A percentile compares a stretch with the other conserved stretches of the same genome.
Evolutionary conservation across 2,113 vertebrate species (phyloP).

Genomic region (Terrapene triunguis): DNA sequence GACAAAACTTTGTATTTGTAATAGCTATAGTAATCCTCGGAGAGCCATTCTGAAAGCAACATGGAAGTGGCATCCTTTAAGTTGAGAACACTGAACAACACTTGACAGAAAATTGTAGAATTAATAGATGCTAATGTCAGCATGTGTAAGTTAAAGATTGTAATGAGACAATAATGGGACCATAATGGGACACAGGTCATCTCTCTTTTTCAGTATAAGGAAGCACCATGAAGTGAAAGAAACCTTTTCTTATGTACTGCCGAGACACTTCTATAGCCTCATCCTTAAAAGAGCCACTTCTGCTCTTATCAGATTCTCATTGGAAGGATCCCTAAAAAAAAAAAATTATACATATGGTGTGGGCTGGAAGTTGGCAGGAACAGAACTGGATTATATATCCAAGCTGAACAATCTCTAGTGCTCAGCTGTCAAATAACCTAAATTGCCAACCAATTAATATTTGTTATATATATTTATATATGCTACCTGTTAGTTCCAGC

Average conservation of each 20-base stretch:
- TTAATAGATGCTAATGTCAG: fast-evolving
- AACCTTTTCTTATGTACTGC: too few species aligned
- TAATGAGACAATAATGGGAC: not conserved
- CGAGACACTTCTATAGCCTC: fast-evolving
- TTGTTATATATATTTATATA: not conserved
- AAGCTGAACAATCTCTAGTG: not conserved
- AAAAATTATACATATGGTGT: fast-evolving
- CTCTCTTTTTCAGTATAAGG: fast-evolving
- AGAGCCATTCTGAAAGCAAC: not conserved
- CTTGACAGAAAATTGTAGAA: not conserved
- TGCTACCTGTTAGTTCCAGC: not conserved
- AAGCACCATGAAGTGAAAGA: not conserved
- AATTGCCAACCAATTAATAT: not conserved
- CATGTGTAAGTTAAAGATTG: not conserved
- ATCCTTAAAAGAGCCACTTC: fast-evolving
- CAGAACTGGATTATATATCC: not conserved
- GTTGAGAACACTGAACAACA: not conserved
- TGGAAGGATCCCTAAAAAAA: not conserved
- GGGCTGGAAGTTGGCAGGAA: not conserved
- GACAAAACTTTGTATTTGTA: not conserved
- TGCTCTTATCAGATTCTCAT: not conserved
- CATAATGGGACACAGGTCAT: not conserved
- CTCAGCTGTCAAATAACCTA: not conserved
- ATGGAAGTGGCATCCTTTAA: not conserved
- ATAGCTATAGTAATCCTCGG: not conserved